Evolutionary conservation across 2,113 vertebrate species (phyloP).

Genomic region (Ia io): DNA sequence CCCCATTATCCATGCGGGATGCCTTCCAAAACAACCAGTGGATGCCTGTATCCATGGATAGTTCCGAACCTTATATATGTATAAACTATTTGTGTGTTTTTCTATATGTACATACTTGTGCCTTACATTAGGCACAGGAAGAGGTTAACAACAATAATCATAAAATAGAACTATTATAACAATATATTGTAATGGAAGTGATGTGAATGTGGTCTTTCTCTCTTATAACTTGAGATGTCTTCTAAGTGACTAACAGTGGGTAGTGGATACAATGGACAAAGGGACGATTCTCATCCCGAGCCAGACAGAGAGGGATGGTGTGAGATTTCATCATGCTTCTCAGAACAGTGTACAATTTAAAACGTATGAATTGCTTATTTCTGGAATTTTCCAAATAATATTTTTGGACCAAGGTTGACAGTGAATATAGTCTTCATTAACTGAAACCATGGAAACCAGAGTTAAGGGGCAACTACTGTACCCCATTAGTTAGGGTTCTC

Average conservation of each 20-base stretch:
- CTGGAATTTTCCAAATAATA: background rate
- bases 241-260: background rate
- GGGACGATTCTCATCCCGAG: background rate
- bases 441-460: background rate
- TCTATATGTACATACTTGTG: background rate
- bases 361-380: background rate
- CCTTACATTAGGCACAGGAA: background rate
- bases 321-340: background rate
- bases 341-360: background rate
- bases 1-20: background rate
- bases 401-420: background rate
- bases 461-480: background rate
- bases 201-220: background rate
- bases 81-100: background rate
- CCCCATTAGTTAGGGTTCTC: background rate
- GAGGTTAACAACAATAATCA: background rate
- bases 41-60: background rate
- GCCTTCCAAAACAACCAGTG: background rate
- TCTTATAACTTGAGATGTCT: background rate
- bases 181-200: background rate
- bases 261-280: too few species aligned
- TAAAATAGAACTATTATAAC: background rate
- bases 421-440: background rate
- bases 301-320: background rate
- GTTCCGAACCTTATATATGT: background rate